Percentiles rank a stretch among this genome's conserved stretches.
Evolutionary conservation across 2,797 vertebrate species (phyloP).

Genomic region (Chaunax sp.): DNA sequence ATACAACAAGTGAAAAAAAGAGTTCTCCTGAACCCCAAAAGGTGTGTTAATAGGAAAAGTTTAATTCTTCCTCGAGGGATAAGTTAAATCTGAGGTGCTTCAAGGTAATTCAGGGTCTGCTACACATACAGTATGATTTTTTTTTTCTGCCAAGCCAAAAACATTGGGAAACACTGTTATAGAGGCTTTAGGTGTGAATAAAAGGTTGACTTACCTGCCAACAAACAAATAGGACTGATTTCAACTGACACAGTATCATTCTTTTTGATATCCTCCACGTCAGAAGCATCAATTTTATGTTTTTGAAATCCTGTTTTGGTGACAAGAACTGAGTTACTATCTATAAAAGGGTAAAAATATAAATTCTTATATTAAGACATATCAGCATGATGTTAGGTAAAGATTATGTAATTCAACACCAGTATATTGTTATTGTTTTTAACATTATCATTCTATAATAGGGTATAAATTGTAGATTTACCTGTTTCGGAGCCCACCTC

Average conservation of each 20-base stretch:
- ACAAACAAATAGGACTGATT: slow-evolving; percentile 73
- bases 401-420: no score
- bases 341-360: background rate
- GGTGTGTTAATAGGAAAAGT: no score
- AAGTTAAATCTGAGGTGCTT: no score
- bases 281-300: background rate
- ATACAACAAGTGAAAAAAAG: no score
- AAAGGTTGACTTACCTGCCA: slow-evolving; percentile 79
- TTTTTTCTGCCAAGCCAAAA: no score
- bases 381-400: no score
- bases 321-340: slow-evolving; percentile 12
- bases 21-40: no score
- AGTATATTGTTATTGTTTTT: no score
- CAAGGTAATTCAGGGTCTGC: no score
- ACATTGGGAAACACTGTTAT: background rate
- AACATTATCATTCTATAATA: background rate
- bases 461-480: background rate
- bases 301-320: slow-evolving; percentile 33
- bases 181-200: background rate
- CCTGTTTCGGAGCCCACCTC: slow-evolving; percentile 10
- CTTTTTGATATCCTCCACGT: slow-evolving; percentile 13
- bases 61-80: no score
- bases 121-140: no score
- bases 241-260: slow-evolving; percentile 58
- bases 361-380: no score